A percentile compares a stretch with the other conserved stretches of the same genome.
phyloP scores from a whole-genome alignment of 2,113 vertebrate genomes.

The Oncorhynchus clarkii region DNA sequence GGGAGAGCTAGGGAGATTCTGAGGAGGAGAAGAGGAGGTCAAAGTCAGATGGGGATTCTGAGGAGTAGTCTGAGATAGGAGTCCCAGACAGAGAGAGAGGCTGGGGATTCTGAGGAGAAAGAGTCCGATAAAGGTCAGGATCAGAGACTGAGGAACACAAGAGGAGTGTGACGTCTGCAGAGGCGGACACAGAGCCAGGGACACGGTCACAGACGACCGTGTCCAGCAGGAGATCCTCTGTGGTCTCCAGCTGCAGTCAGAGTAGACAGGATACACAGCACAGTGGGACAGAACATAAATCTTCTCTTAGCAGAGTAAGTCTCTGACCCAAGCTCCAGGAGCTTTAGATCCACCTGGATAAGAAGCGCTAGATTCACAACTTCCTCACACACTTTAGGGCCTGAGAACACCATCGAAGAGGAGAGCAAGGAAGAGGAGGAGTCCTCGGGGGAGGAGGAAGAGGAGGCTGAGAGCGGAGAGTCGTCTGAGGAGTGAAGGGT shows the following conservation, averaged over 20 bases:
- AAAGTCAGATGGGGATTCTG: conserved; percentile 7
- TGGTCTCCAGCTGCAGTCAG: conserved; percentile 6
- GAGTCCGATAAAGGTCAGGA: conserved; percentile 31
- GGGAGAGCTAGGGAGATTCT: conserved; percentile 56
- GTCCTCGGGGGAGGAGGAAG: conserved; percentile 39
- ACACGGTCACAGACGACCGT: conserved; percentile 34
- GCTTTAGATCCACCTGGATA: conserved; percentile 47
- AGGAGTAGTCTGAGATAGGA: conserved; percentile 40
- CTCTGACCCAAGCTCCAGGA: background rate
- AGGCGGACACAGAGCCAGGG: conserved; percentile 5
- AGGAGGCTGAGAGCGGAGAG: conserved; percentile 1
- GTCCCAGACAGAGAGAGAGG: conserved; percentile 44
- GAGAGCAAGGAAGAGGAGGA: conserved; percentile 28
- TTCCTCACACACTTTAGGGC: conserved; percentile 53
- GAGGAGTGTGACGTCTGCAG: conserved; percentile 18
- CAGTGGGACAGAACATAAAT: conserved; percentile 38
- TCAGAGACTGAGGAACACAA: conserved; percentile 39
- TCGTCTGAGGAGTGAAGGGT: conserved; percentile 9
- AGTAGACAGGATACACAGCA: conserved; percentile 19
- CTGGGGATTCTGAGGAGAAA: conserved; percentile 29
- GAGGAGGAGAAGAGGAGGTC: conserved; percentile 28
- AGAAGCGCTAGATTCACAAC: conserved; percentile 55
- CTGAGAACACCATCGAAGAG: conserved; percentile 64
- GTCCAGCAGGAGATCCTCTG: conserved; percentile 3
- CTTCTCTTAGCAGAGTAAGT: background rate